Evolutionary conservation across 2,888 invertebrate species (phyloP).

Genomic region (Xestoiulus laeticollis): DNA sequence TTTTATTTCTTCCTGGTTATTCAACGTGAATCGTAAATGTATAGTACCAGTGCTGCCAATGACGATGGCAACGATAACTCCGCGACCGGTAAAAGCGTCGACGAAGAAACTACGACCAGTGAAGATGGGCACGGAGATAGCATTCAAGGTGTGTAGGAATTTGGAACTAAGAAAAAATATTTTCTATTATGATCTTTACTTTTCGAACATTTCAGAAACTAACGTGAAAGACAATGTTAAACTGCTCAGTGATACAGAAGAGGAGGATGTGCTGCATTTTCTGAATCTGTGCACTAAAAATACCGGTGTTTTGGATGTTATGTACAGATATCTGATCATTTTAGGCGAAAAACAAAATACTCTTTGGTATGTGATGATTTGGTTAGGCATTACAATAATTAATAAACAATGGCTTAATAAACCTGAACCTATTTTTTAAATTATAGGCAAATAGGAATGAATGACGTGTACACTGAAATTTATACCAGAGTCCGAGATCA

Average conservation of each 20-base stretch:
- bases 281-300: constrained; percentile 60
- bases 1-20: constrained; percentile 37
- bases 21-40: constrained; percentile 51
- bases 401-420: too few relatives aligned
- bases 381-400: too few relatives aligned
- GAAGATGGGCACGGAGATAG: constrained; percentile 46
- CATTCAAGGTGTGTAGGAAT: constrained; percentile 1
- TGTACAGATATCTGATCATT: constrained; percentile 54
- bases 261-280: constrained; percentile 61
- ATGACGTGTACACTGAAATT: constrained; percentile 60
- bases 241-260: constrained; percentile 56
- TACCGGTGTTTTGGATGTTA: constrained; percentile 56
- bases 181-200: too few relatives aligned
- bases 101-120: constrained; percentile 43
- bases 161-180: background rate
- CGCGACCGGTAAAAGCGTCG: background rate
- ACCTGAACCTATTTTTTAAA: constrained; percentile 50
- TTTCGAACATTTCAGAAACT: constrained; percentile 53
- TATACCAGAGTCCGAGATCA: constrained; percentile 66
- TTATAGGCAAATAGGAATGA: constrained; percentile 61
- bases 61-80: constrained; percentile 45
- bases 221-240: constrained; percentile 53
- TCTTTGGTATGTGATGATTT: constrained; percentile 43
- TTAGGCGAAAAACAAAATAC: constrained; percentile 48
- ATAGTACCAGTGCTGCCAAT: constrained; percentile 1